Evolutionary conservation across 2,797 vertebrate genomes (phyloP).

Genomic region (Enteromius trimaculatus): DNA sequence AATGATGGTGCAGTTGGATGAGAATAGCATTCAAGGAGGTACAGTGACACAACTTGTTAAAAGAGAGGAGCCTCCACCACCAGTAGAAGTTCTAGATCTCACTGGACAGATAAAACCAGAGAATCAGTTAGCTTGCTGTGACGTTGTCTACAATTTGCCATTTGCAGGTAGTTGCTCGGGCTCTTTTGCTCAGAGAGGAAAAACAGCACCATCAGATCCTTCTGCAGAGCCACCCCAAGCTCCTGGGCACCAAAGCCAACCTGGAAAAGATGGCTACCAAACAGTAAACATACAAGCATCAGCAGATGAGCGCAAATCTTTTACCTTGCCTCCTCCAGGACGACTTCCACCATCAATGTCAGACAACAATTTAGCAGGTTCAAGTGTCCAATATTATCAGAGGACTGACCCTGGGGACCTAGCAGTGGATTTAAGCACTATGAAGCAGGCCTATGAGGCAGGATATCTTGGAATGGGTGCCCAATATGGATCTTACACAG

Average conservation of each 20-base stretch:
- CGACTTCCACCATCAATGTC: conserved; percentile 95
- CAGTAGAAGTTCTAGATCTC: conserved; percentile 88
- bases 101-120: conserved; percentile 91
- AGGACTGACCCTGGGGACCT: conserved; percentile 83
- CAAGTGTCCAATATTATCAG: conserved; percentile 83
- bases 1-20: conserved; percentile 95
- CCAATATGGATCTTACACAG: conserved; percentile 96
- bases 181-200: conserved; percentile 85
- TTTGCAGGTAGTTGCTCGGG: conserved; percentile 91
- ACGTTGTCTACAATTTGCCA: conserved; percentile 97
- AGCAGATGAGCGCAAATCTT: conserved; percentile 77
- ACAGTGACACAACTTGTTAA: conserved; percentile 91
- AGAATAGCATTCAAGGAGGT: conserved; percentile 74
- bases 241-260: conserved; percentile 77
- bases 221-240: conserved; percentile 72
- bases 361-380: conserved; percentile 91
- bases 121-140: conserved; percentile 95
- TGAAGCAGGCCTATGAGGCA: conserved; percentile 91
- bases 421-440: conserved; percentile 88
- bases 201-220: conserved; percentile 78
- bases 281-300: conserved; percentile 72
- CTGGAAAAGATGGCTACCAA: conserved; percentile 68
- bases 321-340: conserved; percentile 78
- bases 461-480: conserved; percentile 89
- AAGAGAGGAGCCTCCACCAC: conserved; percentile 77